Evolutionary conservation across 1,140 invertebrate genomes (phyloP).

Genomic region (Papilio machaon): DNA sequence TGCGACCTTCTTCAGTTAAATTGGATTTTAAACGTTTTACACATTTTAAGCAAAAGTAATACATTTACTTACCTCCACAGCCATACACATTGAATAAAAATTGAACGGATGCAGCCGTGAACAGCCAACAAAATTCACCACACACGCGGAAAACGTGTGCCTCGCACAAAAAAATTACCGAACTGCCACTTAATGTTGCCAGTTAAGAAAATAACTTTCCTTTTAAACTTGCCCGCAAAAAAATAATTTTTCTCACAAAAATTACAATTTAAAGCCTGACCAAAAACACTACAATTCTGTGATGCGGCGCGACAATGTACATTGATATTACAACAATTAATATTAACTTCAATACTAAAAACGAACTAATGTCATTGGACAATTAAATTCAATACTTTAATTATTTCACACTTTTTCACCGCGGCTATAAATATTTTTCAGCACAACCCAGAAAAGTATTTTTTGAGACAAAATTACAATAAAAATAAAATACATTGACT

Average conservation of each 20-base stretch:
- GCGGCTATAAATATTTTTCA: too few species aligned
- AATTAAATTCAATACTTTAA: too few species aligned
- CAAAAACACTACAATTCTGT: background rate
- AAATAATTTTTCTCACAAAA: constrained; percentile 15
- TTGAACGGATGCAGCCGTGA: constrained; percentile 81
- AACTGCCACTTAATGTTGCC: constrained; percentile 59
- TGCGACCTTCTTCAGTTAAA: constrained; percentile 59
- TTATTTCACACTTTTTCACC: too few species aligned
- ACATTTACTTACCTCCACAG: constrained; percentile 78
- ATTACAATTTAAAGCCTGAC: background rate
- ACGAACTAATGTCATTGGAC: too few species aligned
- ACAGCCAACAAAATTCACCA: constrained; percentile 73
- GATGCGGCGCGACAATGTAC: too few species aligned
- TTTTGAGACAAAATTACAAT: too few species aligned
- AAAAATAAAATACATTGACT: too few species aligned
- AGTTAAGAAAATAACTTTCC: constrained; percentile 10
- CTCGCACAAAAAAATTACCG: constrained; percentile 66
- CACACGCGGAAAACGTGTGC: constrained; percentile 78
- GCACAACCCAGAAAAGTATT: too few species aligned
- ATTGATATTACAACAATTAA: too few species aligned
- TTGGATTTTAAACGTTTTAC: constrained; percentile 21
- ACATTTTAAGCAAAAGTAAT: background rate
- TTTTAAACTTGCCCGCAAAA: constrained; percentile 9
- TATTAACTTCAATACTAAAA: too few species aligned
- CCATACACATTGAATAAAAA: constrained; percentile 83